A percentile compares a stretch with the other conserved stretches of the same genome.
phyloP scores from a whole-genome alignment of 2,797 vertebrate species.

The Dipus sagitta region DNA sequence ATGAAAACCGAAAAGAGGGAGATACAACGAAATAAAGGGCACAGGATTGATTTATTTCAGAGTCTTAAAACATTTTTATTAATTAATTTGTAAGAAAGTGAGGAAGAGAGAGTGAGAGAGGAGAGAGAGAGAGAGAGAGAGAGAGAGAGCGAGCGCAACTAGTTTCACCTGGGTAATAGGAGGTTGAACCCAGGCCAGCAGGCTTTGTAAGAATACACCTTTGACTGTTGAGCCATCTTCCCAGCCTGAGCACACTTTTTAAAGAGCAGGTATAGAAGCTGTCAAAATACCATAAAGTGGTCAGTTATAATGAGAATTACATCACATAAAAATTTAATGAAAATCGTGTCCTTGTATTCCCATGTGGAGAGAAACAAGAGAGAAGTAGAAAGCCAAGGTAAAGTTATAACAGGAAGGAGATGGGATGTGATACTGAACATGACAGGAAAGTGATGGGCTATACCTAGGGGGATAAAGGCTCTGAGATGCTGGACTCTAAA shows the following conservation, averaged over 20 bases:
- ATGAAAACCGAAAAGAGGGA: neutral
- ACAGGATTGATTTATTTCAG: too few species aligned
- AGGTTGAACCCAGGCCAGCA: too few species aligned
- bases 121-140: too few species aligned
- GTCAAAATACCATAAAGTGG: neutral
- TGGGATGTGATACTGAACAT: neutral
- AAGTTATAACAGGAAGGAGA: neutral
- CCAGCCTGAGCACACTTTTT: neutral
- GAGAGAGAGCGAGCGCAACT: too few species aligned
- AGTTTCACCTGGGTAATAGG: too few species aligned
- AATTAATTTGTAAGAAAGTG: too few species aligned
- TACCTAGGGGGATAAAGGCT: accelerated
- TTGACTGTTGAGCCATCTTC: too few species aligned
- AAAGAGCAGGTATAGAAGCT: neutral
- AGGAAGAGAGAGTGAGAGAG: too few species aligned
- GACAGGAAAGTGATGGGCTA: neutral
- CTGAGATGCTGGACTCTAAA: neutral
- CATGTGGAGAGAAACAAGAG: neutral
- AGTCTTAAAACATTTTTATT: too few species aligned
- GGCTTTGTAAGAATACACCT: too few species aligned
- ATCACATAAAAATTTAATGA: neutral
- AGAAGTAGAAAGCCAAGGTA: neutral
- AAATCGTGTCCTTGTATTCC: neutral
- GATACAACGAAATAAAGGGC: neutral
- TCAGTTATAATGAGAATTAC: neutral